Base-by-base conservation (phyloP, 2,113 vertebrate species). In the Prinia subflava region DNA sequence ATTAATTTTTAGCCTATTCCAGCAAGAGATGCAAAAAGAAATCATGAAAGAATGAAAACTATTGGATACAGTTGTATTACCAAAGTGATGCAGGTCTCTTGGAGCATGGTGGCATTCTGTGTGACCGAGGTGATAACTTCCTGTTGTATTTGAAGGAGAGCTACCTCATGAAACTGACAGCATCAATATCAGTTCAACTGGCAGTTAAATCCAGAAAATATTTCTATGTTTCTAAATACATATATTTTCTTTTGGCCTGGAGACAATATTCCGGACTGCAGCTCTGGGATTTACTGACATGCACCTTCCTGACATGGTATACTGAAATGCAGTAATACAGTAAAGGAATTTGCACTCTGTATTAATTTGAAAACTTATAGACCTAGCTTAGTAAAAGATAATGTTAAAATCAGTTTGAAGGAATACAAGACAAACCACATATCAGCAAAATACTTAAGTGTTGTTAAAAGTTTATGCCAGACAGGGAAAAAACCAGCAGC, bases 1-100 rank as follows among this genome's bases (percentile, higher is more conserved):
- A 82, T 89, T 68, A 69, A 92, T 96, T 93, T 93, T 95, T 52
- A 83, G 67, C 23, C 83, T 35, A 33, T 77, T 83, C 46, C 59
- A 90, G 55, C 63, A 88, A 41, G 70, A 95, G 18, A 73, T 0
- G 0, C 53, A 85, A 92, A 92, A 83, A 21, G 63, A 89, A 91
- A 83, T 80, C 15, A 46, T 70, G 52, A 87, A 87, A 60, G 53
- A 83, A 80, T 73, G 50, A 76, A 73, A 90, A 90, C 31, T 69
- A 33, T 37, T 83, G 41, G 79, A 62, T 90, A 80, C 25, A 69
- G 37, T 90, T 94, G 49, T 44, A 53, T 73, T 56, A 82, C n/a
- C 20, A 63, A 2, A 12, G 17, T 18, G 59, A 46, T 37, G 28
- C 31, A 79, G 37, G 41, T 79, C n/a, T 87, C 57, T 37, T 52